These are phyloP conservation scores for Phyllotis vaccarum DNA, from an alignment of 2,797 vertebrate genomes.

Conservation along the genomic window DNA sequence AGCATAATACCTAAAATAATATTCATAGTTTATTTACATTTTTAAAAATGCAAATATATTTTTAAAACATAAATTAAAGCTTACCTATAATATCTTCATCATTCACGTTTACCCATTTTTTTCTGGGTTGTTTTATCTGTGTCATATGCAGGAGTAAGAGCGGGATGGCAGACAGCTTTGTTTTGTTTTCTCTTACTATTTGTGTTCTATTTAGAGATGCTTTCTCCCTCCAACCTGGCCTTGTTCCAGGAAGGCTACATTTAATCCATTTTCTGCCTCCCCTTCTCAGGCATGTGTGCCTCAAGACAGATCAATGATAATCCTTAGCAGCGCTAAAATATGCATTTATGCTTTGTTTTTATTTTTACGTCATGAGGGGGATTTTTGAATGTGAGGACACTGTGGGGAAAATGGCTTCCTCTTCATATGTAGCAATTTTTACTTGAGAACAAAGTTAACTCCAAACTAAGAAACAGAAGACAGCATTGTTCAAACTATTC, in stretches of 20 bases:
- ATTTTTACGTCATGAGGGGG: neutral
- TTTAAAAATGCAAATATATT: constrained; percentile 5
- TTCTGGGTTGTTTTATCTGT: neutral
- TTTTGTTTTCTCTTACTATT: neutral
- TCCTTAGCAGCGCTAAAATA: neutral
- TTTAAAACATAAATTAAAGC: neutral
- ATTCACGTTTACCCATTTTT: neutral
- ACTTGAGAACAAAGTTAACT: neutral
- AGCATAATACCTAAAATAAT: neutral
- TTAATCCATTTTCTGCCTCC: neutral
- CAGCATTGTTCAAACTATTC: neutral
- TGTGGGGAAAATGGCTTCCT: neutral
- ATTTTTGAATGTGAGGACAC: neutral
- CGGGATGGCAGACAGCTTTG: neutral
- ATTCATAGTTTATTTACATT: neutral
- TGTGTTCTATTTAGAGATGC: neutral
- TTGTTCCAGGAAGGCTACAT: neutral
- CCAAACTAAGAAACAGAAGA: neutral
- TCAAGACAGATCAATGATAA: neutral
- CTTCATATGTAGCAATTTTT: neutral
- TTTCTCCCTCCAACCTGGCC: neutral
- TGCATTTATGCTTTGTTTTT: neutral
- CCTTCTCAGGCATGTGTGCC: neutral
- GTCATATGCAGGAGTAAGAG: neutral
- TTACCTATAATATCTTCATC: neutral